Conservation (phyloP, 2,888 invertebrate genomes). For the Polymixis lichenea region DNA sequence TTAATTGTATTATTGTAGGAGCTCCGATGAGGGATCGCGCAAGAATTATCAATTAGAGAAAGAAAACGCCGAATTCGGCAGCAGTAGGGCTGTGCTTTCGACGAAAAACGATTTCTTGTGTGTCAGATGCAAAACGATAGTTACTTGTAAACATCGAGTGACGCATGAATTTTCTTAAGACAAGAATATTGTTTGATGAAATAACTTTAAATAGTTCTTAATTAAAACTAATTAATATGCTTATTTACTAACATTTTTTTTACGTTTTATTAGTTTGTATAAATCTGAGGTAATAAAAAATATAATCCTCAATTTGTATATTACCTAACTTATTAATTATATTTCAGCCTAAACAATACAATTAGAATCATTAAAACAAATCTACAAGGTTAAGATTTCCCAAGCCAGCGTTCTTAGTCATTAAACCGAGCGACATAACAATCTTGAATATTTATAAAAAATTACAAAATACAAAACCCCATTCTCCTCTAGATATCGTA, state of each 20-base stretch:
- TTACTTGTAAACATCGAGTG: not conserved
- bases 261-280: not conserved
- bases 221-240: not conserved
- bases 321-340: not conserved
- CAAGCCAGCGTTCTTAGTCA: conserved; percentile 6
- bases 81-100: conserved; percentile 63
- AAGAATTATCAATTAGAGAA: conserved; percentile 90
- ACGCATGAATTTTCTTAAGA: not conserved
- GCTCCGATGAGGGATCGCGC: conserved; percentile 86
- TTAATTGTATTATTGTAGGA: conserved; percentile 90
- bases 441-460: conserved; percentile 72
- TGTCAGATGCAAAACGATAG: conserved; percentile 4
- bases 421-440: conserved; percentile 31
- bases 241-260: not conserved
- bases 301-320: not conserved
- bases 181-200: not conserved
- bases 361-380: conserved; percentile 8
- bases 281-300: not conserved
- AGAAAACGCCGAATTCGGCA: conserved; percentile 77
- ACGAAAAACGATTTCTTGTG: conserved; percentile 6
- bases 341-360: not conserved
- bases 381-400: conserved; percentile 16
- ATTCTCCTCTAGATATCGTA: conserved; percentile 81
- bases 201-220: not conserved
- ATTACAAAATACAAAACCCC: conserved; percentile 75